Percentiles rank a stretch among this genome's conserved stretches.
These are phyloP conservation scores for Saccopteryx bilineata DNA, from an alignment of 2,113 vertebrate species.

Conservation along the genomic window DNA sequence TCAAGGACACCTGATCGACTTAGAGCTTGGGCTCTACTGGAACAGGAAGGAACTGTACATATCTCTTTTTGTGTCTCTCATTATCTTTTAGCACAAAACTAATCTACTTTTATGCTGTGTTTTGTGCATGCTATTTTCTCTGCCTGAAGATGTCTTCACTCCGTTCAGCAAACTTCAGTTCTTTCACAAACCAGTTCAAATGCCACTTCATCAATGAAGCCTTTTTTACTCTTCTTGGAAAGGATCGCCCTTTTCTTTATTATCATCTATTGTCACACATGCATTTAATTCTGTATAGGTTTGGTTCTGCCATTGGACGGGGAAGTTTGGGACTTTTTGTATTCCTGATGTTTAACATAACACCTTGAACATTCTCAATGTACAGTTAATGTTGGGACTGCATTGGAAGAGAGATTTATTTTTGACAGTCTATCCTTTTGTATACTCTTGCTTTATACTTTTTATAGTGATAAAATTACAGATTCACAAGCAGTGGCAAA, in stretches of 20 bases:
- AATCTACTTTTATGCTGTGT: conserved; percentile 3
- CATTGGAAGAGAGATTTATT: background rate
- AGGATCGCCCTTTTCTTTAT: background rate
- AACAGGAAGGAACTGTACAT: background rate
- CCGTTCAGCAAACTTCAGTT: background rate
- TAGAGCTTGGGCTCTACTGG: too few relatives aligned
- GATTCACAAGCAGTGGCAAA: background rate
- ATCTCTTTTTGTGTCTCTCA: background rate
- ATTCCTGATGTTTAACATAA: background rate
- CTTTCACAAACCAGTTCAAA: conserved; percentile 42
- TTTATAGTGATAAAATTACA: conserved; percentile 49
- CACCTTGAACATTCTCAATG: background rate
- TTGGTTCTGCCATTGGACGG: conserved; percentile 12
- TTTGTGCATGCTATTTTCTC: conserved; percentile 24
- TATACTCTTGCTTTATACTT: background rate
- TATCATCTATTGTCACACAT: background rate
- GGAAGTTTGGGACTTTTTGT: background rate
- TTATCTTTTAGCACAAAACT: conserved; percentile 50
- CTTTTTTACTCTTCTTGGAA: background rate
- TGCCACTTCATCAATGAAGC: background rate
- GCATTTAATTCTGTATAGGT: background rate
- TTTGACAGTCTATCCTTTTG: background rate
- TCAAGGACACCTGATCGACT: too few relatives aligned
- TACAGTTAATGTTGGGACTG: background rate
- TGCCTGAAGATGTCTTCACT: background rate